Evolutionary conservation across 2,888 invertebrate genomes (phyloP).

Genomic region (Argyresthia goedartella): DNA sequence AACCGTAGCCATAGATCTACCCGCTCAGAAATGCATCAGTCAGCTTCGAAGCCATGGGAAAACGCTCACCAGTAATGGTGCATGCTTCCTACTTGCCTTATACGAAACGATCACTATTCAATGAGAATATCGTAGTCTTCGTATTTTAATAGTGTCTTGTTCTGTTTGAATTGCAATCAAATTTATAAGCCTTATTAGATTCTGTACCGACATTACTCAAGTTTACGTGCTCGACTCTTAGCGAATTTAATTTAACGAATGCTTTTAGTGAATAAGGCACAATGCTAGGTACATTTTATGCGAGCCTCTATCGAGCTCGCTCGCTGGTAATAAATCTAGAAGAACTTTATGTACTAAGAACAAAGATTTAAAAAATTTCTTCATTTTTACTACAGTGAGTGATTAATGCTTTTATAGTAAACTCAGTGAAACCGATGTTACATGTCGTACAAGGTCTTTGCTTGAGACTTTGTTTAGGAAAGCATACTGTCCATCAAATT

Average conservation of each 20-base stretch:
- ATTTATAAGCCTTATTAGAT: background rate
- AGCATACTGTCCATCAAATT: no score
- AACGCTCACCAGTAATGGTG: slow-evolving; percentile 30
- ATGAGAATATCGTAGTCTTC: slow-evolving; percentile 12
- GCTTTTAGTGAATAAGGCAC: background rate
- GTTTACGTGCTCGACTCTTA: background rate
- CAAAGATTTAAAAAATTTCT: slow-evolving; percentile 17
- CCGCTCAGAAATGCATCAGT: slow-evolving; percentile 49
- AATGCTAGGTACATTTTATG: slow-evolving; percentile 11
- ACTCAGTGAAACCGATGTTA: no score
- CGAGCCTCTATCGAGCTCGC: slow-evolving; percentile 15
- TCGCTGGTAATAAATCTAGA: slow-evolving; percentile 23
- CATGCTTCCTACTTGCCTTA: slow-evolving; percentile 54
- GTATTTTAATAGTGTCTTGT: background rate
- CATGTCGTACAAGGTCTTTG: no score
- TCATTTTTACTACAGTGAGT: slow-evolving; percentile 22
- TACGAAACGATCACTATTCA: slow-evolving; percentile 38
- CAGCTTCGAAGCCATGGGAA: slow-evolving; percentile 53
- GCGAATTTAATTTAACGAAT: background rate
- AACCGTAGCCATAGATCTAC: slow-evolving; percentile 28
- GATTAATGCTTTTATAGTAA: slow-evolving; percentile 16
- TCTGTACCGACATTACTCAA: background rate
- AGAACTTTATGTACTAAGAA: slow-evolving; percentile 16
- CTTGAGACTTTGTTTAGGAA: no score
- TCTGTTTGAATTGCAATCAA: slow-evolving; percentile 1